Evolutionary conservation across 2,797 vertebrate species (phyloP).

Genomic region (Kryptolebias ocellatus): DNA sequence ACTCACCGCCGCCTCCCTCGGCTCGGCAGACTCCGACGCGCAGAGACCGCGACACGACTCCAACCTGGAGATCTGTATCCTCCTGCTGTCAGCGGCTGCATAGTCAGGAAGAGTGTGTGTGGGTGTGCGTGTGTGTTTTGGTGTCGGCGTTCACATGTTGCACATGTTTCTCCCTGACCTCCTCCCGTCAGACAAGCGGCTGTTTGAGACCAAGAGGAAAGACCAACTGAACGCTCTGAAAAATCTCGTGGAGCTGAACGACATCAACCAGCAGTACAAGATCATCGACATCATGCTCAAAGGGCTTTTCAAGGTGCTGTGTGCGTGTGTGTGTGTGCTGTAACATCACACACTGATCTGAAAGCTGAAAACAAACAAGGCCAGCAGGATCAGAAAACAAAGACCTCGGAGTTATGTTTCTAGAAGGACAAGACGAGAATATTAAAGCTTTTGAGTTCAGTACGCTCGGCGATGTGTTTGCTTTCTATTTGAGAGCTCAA

Average conservation of each 20-base stretch:
- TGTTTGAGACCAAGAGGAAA: slow-evolving; percentile 97
- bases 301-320: slow-evolving; percentile 92
- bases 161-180: slow-evolving; percentile 58
- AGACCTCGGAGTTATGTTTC: slow-evolving; percentile 12
- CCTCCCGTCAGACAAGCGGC: slow-evolving; percentile 89
- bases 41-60: slow-evolving; percentile 84
- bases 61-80: slow-evolving; percentile 98
- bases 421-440: slow-evolving; percentile 22
- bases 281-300: slow-evolving; percentile 99
- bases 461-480: slow-evolving; percentile 24
- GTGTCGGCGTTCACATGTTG: slow-evolving; percentile 3
- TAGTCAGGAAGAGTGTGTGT: slow-evolving; percentile 4
- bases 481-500: slow-evolving; percentile 37
- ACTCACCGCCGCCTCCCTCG: slow-evolving; percentile 68
- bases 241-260: slow-evolving; percentile 94
- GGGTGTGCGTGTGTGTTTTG: background rate
- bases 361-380: slow-evolving; percentile 6
- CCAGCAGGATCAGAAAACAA: background rate
- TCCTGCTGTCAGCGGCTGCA: slow-evolving; percentile 32
- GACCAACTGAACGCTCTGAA: slow-evolving; percentile 96
- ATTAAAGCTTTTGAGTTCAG: slow-evolving; percentile 28
- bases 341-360: background rate
- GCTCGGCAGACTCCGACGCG: slow-evolving; percentile 76
- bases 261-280: slow-evolving; percentile 98
- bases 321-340: background rate